Evolutionary conservation across 2,888 invertebrate species (phyloP).

Genomic region (Hylaea fasciaria): DNA sequence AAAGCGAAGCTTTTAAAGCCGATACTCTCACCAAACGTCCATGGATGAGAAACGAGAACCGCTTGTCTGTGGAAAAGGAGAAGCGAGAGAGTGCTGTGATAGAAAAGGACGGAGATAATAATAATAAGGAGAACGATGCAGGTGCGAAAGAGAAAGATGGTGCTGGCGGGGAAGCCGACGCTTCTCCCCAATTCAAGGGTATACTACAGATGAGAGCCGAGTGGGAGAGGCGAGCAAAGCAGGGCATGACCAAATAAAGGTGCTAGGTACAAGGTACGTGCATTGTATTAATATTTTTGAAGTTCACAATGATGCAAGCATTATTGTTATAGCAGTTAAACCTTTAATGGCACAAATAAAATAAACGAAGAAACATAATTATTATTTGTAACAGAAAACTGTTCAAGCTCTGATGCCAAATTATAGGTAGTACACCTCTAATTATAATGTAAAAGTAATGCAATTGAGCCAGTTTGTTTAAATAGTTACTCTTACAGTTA

Average conservation of each 20-base stretch:
- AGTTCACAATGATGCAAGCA: too few relatives aligned
- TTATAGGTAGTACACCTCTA: too few relatives aligned
- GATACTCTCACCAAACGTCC: slow-evolving; percentile 74
- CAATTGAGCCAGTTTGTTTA: too few relatives aligned
- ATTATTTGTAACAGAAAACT: too few relatives aligned
- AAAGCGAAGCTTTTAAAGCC: slow-evolving; percentile 76
- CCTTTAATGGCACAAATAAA: too few relatives aligned
- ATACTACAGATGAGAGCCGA: slow-evolving; percentile 90
- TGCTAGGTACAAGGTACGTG: slow-evolving; percentile 71
- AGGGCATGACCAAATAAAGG: slow-evolving; percentile 87
- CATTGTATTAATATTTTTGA: background rate
- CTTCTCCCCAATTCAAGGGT: slow-evolving; percentile 87
- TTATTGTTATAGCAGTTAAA: too few relatives aligned
- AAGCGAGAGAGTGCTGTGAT: slow-evolving; percentile 75
- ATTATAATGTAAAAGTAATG: too few relatives aligned
- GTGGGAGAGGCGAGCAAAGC: slow-evolving; percentile 91
- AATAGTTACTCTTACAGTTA: too few relatives aligned
- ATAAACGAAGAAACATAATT: too few relatives aligned
- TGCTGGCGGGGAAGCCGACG: slow-evolving; percentile 67
- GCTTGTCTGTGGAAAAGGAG: slow-evolving; percentile 68
- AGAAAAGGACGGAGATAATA: slow-evolving; percentile 65
- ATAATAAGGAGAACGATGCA: slow-evolving; percentile 60
- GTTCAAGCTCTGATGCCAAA: too few relatives aligned
- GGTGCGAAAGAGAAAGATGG: slow-evolving; percentile 64
- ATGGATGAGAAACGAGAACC: slow-evolving; percentile 75